A percentile compares a stretch with the other conserved stretches of the same genome.
phyloP scores from a whole-genome alignment of 2,797 vertebrate species.

The Anguilla anguilla region DNA sequence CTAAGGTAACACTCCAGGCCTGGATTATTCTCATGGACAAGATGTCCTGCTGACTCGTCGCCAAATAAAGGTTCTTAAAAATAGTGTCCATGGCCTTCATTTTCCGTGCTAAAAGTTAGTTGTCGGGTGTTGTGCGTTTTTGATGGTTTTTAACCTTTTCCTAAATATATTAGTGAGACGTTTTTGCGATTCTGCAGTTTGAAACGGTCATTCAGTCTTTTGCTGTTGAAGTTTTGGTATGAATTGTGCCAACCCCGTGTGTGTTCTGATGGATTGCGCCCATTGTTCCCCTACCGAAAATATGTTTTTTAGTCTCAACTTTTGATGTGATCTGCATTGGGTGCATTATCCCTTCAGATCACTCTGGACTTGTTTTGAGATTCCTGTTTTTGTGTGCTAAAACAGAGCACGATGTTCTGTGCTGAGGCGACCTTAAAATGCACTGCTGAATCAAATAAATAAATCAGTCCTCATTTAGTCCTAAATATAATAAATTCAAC shows the following conservation, averaged over 20 bases:
- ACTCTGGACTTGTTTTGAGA: too few species aligned
- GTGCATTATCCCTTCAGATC: neutral
- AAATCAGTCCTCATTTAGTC: neutral
- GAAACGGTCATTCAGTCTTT: neutral
- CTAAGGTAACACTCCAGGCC: slow-evolving; percentile 8
- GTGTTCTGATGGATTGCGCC: neutral
- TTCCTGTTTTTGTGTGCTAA: neutral
- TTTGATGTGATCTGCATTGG: neutral
- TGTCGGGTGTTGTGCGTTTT: neutral
- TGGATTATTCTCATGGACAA: neutral
- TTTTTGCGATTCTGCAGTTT: neutral
- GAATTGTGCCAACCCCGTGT: neutral
- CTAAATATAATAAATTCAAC: neutral
- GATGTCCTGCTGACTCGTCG: neutral
- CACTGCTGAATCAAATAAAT: neutral
- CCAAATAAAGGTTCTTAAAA: slow-evolving; percentile 4
- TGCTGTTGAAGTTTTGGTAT: neutral
- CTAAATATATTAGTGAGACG: neutral
- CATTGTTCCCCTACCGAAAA: neutral
- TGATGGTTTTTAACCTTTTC: neutral
- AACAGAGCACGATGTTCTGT: neutral
- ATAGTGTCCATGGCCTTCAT: neutral
- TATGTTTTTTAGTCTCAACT: neutral
- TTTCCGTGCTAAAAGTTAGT: neutral
- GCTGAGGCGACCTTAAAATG: neutral